Base-by-base conservation (phyloP, 2,888 invertebrate species). In the Sicus ferrugineus region DNA sequence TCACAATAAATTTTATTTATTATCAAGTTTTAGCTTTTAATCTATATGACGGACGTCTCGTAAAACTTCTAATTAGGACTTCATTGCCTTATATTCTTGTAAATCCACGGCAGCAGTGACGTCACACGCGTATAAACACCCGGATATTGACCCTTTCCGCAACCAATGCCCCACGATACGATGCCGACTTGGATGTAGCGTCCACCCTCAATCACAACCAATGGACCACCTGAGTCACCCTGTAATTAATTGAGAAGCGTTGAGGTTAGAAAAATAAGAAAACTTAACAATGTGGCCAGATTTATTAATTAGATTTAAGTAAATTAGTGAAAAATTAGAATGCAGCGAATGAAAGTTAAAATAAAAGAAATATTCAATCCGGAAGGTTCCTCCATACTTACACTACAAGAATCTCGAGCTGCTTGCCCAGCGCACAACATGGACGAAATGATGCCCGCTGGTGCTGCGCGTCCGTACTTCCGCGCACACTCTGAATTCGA, bases 151-250 rank as follows among this genome's bases (percentile, higher is more conserved):
- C 94, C 94, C 86, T 95, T 94, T 68, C 95, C 95, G 82, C 95
- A 95, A 46, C 94, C 95, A 77, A 95, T 95, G 73, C 95, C 95
- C 94, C 95, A 95, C 16, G 94, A 94, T 23, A 95, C 95, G 62
- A 95, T 90, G 66, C 95, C 95, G 21, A 93, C 92, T 86, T 95
- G 95, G 0, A 89, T 91, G 92, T 94, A 94, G 71, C 89, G 89
- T 5, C 90, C 90, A 42, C 89, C 90, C 68, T 91, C 90, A 79
- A 90, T 91, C 14, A 94, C 89, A 91, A 95, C 92, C 77, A 95
- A 84, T 0, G 95, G 95, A 5, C 95, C 95, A 58, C 95, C 95
- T 76, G 94, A 94, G 83, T 95, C 95, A 58, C 95, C 95, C 95
- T 95, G 72, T 28, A 28, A 59, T 66, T 58, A 70, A 34, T 64